Evolutionary conservation across 2,113 vertebrate genomes (phyloP).

Genomic region (Lophius piscatorius): DNA sequence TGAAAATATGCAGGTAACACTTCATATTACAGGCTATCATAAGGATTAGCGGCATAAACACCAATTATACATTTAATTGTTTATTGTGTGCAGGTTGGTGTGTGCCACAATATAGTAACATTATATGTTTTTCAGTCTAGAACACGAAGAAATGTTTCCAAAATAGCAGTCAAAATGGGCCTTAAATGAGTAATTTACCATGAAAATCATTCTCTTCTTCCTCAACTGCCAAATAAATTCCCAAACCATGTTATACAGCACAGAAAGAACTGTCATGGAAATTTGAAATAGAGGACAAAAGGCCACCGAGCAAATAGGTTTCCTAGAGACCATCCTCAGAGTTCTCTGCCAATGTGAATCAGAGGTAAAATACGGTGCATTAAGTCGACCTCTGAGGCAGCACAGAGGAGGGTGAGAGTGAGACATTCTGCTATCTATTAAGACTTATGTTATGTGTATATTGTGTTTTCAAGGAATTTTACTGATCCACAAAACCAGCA

Average conservation of each 20-base stretch:
- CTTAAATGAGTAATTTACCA: constrained; percentile 69
- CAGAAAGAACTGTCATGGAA: constrained; percentile 64
- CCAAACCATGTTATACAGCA: constrained; percentile 59
- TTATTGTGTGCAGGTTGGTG: constrained; percentile 62
- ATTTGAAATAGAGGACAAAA: constrained; percentile 74
- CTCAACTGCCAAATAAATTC: constrained; percentile 52
- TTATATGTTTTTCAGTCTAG: constrained; percentile 30
- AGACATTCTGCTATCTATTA: constrained; percentile 81
- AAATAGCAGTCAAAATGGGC: constrained; percentile 52
- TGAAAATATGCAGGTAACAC: constrained; percentile 77
- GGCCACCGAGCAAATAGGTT: constrained; percentile 58
- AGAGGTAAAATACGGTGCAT: constrained; percentile 71
- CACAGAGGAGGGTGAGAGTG: constrained; percentile 76
- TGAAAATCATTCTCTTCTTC: constrained; percentile 62
- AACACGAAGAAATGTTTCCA: constrained; percentile 36
- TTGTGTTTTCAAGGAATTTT: constrained; percentile 79
- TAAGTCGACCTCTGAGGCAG: constrained; percentile 77
- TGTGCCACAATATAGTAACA: constrained; percentile 26
- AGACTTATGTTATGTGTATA: constrained; percentile 76
- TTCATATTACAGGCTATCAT: constrained; percentile 75
- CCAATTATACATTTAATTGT: constrained; percentile 77
- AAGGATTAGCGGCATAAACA: constrained; percentile 76
- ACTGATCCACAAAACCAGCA: constrained; percentile 82
- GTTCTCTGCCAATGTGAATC: constrained; percentile 73
- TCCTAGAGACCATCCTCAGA: constrained; percentile 61